These are phyloP conservation scores for Willisornis vidua DNA, from an alignment of 2,113 vertebrate genomes.

Conservation along the genomic window DNA sequence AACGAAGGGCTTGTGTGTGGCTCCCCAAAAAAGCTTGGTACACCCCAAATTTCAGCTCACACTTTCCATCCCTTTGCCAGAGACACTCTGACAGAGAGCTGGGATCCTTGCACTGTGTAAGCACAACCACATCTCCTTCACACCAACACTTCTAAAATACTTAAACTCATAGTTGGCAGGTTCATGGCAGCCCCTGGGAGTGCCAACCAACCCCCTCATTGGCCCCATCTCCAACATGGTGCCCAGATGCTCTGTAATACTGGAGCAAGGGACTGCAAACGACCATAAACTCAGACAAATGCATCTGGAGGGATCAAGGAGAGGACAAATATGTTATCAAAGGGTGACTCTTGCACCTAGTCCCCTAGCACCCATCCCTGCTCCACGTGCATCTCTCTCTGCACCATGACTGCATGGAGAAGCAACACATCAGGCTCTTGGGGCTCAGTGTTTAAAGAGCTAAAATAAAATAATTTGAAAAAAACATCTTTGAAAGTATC, in stretches of 20 bases:
- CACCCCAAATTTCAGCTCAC: neutral
- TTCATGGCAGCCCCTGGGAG: neutral
- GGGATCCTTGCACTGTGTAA: neutral
- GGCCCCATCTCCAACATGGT: too few species aligned
- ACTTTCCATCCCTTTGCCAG: too few species aligned
- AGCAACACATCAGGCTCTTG: neutral
- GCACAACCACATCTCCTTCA: neutral
- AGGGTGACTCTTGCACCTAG: too few species aligned
- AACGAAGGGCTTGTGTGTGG: neutral
- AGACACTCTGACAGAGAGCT: neutral
- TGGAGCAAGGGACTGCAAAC: neutral
- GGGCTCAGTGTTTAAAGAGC: accelerated
- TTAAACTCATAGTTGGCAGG: neutral
- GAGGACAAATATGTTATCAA: accelerated
- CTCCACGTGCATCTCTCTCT: accelerated
- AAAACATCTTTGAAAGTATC: neutral
- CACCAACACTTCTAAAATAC: neutral
- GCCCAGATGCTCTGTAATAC: neutral
- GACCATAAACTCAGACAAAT: neutral
- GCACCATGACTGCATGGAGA: neutral
- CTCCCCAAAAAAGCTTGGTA: neutral
- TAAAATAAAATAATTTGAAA: neutral
- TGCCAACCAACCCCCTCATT: neutral
- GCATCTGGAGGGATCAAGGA: neutral
- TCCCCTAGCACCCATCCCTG: neutral